phyloP scores from a whole-genome alignment of 2,113 vertebrate genomes.

The Fregata magnificens region DNA sequence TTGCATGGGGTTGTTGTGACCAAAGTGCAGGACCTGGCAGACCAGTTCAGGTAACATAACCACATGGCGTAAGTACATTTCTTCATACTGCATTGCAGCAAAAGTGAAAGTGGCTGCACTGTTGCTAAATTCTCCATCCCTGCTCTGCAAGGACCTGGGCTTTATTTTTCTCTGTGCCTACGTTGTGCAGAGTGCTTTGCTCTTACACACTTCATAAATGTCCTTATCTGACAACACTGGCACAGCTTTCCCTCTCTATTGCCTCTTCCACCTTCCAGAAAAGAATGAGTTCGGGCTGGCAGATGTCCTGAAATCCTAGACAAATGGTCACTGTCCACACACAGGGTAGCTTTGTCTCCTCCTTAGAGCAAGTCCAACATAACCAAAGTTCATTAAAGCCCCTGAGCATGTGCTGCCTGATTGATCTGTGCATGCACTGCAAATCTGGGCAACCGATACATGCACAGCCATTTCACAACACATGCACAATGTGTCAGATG shows the following conservation, averaged over 20 bases:
- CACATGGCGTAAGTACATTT: neutral
- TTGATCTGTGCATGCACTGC: neutral
- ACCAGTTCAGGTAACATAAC: neutral
- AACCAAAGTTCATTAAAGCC: neutral
- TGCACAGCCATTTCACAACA: neutral
- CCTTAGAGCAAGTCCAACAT: neutral
- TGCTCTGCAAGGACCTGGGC: neutral
- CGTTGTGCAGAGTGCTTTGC: neutral
- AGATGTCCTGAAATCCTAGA: neutral
- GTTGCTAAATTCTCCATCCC: neutral
- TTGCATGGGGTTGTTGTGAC: too few relatives aligned
- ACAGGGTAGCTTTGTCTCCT: neutral
- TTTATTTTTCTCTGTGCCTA: neutral
- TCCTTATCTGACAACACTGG: neutral
- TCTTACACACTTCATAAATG: neutral
- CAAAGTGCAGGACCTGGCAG: too few relatives aligned
- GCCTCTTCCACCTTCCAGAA: neutral
- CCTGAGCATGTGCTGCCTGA: rapidly evolving
- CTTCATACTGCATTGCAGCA: neutral
- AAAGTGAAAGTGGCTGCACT: neutral
- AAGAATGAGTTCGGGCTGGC: neutral
- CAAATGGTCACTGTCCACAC: neutral
- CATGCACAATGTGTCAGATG: neutral
- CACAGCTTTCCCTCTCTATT: neutral
- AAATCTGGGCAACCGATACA: neutral